Percentiles rank a stretch among this genome's conserved stretches.
These are phyloP conservation scores for Ageneiosus marmoratus DNA, from an alignment of 2,113 vertebrate species.

Conservation along the genomic window DNA sequence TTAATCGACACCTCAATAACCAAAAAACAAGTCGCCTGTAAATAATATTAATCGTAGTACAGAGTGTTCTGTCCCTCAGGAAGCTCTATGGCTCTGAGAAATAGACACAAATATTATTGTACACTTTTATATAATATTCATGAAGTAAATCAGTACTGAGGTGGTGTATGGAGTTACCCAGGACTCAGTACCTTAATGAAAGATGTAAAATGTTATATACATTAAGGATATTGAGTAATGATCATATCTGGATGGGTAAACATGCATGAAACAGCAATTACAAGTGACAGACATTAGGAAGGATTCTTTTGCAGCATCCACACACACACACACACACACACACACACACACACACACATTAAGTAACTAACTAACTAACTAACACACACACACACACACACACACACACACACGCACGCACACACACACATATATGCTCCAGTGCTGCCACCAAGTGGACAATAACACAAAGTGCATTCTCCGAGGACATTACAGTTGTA, in stretches of 20 bases:
- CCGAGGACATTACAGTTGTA: too few relatives aligned
- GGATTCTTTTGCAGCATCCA: neutral
- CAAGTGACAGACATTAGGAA: neutral
- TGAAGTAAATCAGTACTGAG: neutral
- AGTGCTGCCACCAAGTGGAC: constrained; percentile 26
- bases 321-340: neutral
- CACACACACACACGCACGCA: neutral
- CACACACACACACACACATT: too few relatives aligned
- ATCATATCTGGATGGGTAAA: neutral
- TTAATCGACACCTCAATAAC: neutral
- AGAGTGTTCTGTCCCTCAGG: neutral
- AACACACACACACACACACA: too few relatives aligned
- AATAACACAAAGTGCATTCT: neutral
- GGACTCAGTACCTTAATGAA: neutral
- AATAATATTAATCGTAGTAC: neutral
- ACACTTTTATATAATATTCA: neutral
- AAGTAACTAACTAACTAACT: too few relatives aligned
- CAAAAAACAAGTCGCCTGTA: neutral
- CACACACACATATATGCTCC: neutral
- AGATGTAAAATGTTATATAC: neutral
- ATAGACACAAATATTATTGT: neutral
- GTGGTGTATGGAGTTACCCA: neutral
- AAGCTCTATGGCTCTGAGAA: neutral
- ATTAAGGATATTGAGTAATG: neutral
- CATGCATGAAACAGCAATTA: neutral